Evolutionary conservation across 1,140 invertebrate genomes (phyloP), one percentile per base, ranked within the genome.

Genomic region (Orussus abietinus): DNA sequence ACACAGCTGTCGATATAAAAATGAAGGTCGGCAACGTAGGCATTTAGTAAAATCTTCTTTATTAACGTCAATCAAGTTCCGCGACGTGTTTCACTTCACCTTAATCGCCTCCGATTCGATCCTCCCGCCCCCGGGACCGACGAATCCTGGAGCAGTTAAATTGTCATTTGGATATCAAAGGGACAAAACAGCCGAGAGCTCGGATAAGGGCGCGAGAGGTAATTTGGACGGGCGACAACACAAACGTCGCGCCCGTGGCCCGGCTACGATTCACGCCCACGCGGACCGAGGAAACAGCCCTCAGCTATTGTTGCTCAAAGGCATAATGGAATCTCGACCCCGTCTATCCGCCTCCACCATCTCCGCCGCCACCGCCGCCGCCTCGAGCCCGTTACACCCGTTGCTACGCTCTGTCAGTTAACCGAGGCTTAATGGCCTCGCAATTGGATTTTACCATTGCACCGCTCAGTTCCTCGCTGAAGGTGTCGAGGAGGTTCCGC

Each of bases 381-480:
- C 22, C 17, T 3, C 30, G 20, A 4, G 19, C 13, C 31, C 31
- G n/a, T 15, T 25, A 32, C 39, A 15, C 15, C 35, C 20, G 11
- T 37, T 42, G 31, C 41, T 43, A 25, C 38, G 28, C 28, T 34
- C 46, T 45, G 50, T 41, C 34, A 49, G 49, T 45, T 51, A 69
- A 66, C 65, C 55, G 37, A 55, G 59, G 57, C 59, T 71, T 71
- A 71, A 69, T 71, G 63, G 66, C 61, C 57, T 71, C 54, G 56
- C 65, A 71, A 71, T 71, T 69, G 61, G 68, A 69, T 71, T 71
- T 69, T 71, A 69, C 66, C 62, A 71, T 71, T 71, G 68, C 64
- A 49, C 49, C 19, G 20, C 32, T 29, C 39, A 21, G 37, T 29
- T 21, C 22, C 61, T 64, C 64, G 62, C 61, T 55, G 53, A 59